Evolutionary conservation across 2,888 invertebrate genomes (phyloP), one percentile per base, ranked within the genome.

Genomic region (Panopea generosa): DNA sequence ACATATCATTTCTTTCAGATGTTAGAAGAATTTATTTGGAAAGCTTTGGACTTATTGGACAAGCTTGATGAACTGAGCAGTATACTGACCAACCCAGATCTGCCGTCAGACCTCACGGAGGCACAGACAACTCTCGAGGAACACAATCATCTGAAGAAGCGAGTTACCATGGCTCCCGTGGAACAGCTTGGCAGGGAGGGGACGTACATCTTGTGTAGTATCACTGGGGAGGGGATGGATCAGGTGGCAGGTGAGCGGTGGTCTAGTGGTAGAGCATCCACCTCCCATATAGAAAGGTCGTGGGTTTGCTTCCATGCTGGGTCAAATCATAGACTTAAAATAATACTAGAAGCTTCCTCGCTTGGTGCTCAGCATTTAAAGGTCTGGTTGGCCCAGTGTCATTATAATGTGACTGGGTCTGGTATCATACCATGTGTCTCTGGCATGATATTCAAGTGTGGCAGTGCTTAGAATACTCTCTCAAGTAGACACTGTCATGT

Each of bases 1-100:
- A n/a, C n/a, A n/a, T n/a, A n/a, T 33, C 11, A 33, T 33, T 56
- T n/a, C 40, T 87, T 90, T 9, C 86, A 95, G 94, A 97, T 97
- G 69, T 95, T 98, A 87, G 99, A 99, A 94, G 98, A 98, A 91
- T 96, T 99, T 93, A 96, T 97, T 88, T 98, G 98, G 97, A 97
- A 98, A 94, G 97, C 98, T 1, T 96, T 97, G 57, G 99, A 99
- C 92, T 94, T 98, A 81, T 94, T 98, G 77, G 97, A 98, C 92
- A 95, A 97, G 80, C 94, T 99, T 75, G 98, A 99, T 90, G 97
- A 98, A 90, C 94, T 98, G 79, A 97, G 98, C 91, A 97, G 98
- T 91, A 98, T 98, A 92, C 95, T 99, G 63, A 96, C 96, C 63
- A 95, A 97, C 83, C 97, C 97, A 83, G 98, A 98, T 90, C 97